Conservation (phyloP, 2,888 invertebrate genomes). For the Spilosoma lubricipeda region DNA sequence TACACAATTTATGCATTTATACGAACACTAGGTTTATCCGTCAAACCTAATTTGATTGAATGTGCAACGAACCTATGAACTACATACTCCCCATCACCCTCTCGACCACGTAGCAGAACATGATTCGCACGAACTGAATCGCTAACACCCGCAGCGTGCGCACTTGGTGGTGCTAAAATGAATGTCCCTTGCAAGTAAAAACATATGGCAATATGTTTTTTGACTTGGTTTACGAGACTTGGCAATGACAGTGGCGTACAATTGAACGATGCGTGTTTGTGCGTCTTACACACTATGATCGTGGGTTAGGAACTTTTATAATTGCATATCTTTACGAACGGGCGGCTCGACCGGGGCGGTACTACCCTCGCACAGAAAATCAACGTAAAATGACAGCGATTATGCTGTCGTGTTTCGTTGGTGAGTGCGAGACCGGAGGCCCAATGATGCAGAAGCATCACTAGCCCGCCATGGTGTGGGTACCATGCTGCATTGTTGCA, state of each 20-base stretch:
- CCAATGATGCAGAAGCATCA: no score
- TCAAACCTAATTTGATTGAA: not conserved
- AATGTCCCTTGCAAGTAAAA: constrained; percentile 1
- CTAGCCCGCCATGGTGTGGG: no score
- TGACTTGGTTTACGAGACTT: not conserved
- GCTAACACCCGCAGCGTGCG: not conserved
- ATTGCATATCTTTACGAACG: no score
- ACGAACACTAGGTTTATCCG: not conserved
- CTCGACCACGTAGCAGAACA: not conserved
- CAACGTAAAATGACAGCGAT: no score
- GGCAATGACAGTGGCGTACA: not conserved
- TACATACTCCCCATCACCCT: not conserved
- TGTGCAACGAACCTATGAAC: not conserved
- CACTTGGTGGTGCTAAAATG: not conserved
- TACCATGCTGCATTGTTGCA: no score
- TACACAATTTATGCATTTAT: not conserved
- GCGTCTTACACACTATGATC: not conserved
- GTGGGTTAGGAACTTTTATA: not conserved
- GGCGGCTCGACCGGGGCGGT: no score
- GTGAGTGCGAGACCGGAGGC: no score
- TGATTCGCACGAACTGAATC: not conserved
- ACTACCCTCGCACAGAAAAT: no score
- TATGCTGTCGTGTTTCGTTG: no score
- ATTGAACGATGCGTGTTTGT: not conserved
- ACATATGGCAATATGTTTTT: not conserved